Evolutionary conservation across 2,797 vertebrate genomes (phyloP), one percentile per base, ranked within the genome.

Genomic region (Anguilla pacifica): DNA sequence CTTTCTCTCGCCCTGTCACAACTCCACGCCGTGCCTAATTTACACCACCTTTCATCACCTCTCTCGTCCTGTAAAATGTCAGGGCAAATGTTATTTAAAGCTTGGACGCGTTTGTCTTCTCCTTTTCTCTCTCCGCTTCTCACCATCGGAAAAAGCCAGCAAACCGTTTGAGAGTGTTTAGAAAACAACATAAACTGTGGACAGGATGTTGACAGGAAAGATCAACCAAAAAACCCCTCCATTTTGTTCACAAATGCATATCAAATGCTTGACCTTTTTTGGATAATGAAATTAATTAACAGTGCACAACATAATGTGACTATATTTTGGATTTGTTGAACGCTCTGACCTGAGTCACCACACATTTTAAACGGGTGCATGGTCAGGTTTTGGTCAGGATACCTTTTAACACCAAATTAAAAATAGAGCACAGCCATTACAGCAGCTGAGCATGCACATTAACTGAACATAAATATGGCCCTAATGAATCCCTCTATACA

Each of bases 41-140:
- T 95, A 95, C 94, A 92, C 91, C 90, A 92, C 92, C 93, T 94
- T 94, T 94, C 92, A 93, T 94, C 92, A 92, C 91, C 90, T 89
- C 28, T 0, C 91, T 92, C 92, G 93, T 89, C 92, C 93, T 93
- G 92, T 92, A 91, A 93, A 93, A 92, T 89, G 90, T 93, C 94
- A 93, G 92, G 92, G 94, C 93, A 94, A 95, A 95, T 95, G 94
- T 95, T 94, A 95, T 94, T 95, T 95, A 94, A 94, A 95, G 94
- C 91, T 92, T 91, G 70, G 86, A 95, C 91, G 90, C 92, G 88
- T 93, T 94, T 94, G 89, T 90, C 87, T 77, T 90, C 87, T 77
- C 74, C 11, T 11, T 77, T 5, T 77, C 39, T 19, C 74, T 77
- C 2, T 77, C 74, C 9, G 28, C 39, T 0, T 81, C 35, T 6